These are phyloP conservation scores for Tetrao urogallus DNA, from an alignment of 2,113 vertebrate species.

Conservation along the genomic window DNA sequence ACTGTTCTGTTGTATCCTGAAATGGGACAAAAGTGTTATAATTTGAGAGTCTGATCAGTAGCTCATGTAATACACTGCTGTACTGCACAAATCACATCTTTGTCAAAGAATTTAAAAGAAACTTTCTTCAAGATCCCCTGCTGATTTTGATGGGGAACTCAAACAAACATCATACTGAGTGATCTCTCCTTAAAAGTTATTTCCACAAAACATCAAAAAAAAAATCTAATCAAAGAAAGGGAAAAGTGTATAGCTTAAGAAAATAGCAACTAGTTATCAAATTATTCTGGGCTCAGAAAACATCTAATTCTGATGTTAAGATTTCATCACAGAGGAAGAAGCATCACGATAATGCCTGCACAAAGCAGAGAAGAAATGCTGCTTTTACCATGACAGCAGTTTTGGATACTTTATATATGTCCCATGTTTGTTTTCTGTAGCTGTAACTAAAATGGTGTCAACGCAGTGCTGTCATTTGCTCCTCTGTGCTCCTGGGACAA, in stretches of 20 bases:
- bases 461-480: neutral
- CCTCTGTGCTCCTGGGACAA: neutral
- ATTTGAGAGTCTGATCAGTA: neutral
- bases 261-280: neutral
- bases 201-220: neutral
- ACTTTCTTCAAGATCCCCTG: neutral
- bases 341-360: too few relatives aligned
- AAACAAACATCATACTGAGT: neutral
- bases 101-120: neutral
- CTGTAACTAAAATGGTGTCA: neutral
- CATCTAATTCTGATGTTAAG: rapidly evolving
- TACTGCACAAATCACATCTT: neutral
- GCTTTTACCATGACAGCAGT: neutral
- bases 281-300: neutral
- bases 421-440: neutral
- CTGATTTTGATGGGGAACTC: neutral
- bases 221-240: neutral
- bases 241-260: neutral
- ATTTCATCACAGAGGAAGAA: neutral
- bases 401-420: neutral
- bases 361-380: neutral
- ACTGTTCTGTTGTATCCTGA: neutral
- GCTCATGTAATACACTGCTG: neutral
- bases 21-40: neutral
- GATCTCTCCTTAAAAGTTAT: neutral